Evolutionary conservation across 2,888 invertebrate species (phyloP).

Genomic region (Lydus trimaculatus): DNA sequence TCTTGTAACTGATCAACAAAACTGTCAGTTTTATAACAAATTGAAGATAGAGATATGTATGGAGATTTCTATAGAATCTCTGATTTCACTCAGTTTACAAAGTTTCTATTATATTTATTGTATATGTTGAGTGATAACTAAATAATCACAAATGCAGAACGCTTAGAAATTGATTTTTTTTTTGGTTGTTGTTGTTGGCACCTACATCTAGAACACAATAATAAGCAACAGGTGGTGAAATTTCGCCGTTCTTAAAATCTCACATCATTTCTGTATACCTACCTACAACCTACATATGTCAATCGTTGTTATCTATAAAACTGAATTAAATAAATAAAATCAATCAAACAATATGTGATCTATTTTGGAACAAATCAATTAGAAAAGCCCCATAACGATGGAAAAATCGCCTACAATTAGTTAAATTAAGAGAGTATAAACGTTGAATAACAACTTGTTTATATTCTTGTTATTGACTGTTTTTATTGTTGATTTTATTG

Average conservation of each 20-base stretch:
- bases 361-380: background rate
- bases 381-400: background rate
- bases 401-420: background rate
- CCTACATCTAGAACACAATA: background rate
- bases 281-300: background rate
- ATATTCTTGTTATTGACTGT: background rate
- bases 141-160: no score
- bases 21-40: no score
- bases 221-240: constrained; percentile 3
- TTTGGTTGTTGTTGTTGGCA: no score
- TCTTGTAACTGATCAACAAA: no score
- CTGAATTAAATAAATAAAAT: background rate
- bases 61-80: no score
- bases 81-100: no score
- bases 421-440: background rate
- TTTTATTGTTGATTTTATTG: background rate
- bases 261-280: background rate
- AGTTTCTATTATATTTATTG: no score
- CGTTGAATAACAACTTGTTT: background rate
- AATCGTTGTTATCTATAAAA: background rate
- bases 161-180: no score
- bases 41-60: no score
- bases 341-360: background rate
- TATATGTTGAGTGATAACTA: no score
- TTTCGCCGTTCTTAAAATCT: background rate